Evolutionary conservation across 2,797 vertebrate species (phyloP).

Genomic region (Cuniculus paca): DNA sequence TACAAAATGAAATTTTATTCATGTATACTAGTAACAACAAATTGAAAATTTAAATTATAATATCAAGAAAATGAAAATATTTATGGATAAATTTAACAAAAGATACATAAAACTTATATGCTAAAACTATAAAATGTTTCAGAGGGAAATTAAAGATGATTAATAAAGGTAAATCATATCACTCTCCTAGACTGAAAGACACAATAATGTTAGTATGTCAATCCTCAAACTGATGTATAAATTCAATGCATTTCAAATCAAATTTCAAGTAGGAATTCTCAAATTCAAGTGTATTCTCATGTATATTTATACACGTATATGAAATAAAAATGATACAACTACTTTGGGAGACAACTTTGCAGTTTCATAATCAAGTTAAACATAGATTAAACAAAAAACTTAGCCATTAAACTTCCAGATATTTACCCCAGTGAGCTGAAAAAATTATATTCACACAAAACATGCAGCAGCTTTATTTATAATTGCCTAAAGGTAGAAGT

Average conservation of each 20-base stretch:
- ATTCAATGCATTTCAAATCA: not conserved
- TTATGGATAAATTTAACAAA: not conserved
- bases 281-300: not conserved
- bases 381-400: not conserved
- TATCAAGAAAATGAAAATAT: conserved; percentile 32
- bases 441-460: conserved; percentile 40
- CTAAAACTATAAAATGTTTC: conserved; percentile 34
- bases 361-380: conserved; percentile 27
- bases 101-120: not conserved
- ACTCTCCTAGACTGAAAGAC: not conserved
- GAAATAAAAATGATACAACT: conserved; percentile 10
- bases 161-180: not conserved
- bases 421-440: conserved; percentile 24
- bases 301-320: not conserved
- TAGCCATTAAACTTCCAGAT: not conserved
- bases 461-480: not conserved
- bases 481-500: conserved; percentile 11
- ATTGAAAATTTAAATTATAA: not conserved
- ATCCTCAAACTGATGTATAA: not conserved
- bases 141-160: not conserved
- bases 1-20: conserved; percentile 7
- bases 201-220: not conserved
- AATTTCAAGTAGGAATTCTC: conserved; percentile 5
- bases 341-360: conserved; percentile 25
- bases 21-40: not conserved